phyloP scores from a whole-genome alignment of 2,113 vertebrate genomes.

The Pelusios castaneus region DNA sequence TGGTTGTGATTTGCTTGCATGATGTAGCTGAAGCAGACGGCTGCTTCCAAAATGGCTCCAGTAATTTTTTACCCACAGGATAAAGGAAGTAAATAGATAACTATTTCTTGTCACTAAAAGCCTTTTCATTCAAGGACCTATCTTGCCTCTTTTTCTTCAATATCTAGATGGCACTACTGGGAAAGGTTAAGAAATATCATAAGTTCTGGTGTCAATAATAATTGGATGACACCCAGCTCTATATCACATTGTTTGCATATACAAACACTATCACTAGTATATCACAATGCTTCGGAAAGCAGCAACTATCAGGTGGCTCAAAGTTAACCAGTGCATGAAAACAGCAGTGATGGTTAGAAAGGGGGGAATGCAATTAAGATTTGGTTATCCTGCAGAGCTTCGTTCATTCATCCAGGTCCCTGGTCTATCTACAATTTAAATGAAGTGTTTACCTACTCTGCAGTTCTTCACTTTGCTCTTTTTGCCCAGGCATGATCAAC shows the following conservation, averaged over 20 bases:
- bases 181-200: not conserved
- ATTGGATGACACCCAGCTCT: not conserved
- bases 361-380: not conserved
- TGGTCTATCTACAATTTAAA: not conserved
- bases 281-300: not conserved
- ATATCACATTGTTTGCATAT: not conserved
- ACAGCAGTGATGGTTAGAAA: not conserved
- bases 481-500: not conserved
- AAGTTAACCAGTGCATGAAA: not conserved
- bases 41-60: not conserved
- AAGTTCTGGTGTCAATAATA: fast-evolving
- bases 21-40: not conserved
- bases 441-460: not conserved
- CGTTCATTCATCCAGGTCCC: not conserved
- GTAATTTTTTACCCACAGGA: not conserved
- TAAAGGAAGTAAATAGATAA: not conserved
- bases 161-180: not conserved
- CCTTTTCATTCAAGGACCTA: not conserved
- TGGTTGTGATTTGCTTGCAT: not conserved
- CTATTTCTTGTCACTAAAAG: not conserved
- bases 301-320: not conserved
- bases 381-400: not conserved
- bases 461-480: not conserved
- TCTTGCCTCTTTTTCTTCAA: not conserved
- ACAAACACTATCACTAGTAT: not conserved